These are phyloP conservation scores for Diloba caeruleocephala DNA, from an alignment of 2,888 invertebrate species.

Conservation along the genomic window DNA sequence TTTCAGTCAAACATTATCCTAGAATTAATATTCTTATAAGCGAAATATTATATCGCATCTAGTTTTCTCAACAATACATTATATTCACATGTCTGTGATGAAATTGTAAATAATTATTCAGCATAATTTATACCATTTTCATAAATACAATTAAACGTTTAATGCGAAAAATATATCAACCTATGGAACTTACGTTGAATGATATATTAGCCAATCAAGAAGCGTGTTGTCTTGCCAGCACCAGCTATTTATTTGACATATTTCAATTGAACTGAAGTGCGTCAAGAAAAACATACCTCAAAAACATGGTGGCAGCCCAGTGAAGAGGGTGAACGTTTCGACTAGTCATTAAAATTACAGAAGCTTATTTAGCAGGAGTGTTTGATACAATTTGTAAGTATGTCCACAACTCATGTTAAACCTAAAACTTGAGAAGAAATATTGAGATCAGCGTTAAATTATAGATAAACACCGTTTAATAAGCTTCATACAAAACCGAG, in stretches of 20 bases:
- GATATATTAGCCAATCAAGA: constrained; percentile 23
- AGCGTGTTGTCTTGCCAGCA: too few relatives aligned
- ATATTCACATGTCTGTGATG: too few relatives aligned
- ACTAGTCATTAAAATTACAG: constrained; percentile 80
- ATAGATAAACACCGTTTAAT: constrained; percentile 85
- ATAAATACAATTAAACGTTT: constrained; percentile 27
- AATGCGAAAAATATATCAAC: constrained; percentile 2
- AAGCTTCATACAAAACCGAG: constrained; percentile 84
- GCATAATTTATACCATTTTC: neutral
- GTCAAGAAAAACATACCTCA: constrained; percentile 51
- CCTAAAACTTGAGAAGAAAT: constrained; percentile 19
- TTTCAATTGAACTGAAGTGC: constrained; percentile 10
- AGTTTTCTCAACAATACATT: too few relatives aligned
- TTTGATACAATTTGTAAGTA: constrained; percentile 88
- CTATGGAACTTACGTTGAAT: constrained; percentile 8
- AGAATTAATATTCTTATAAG: too few relatives aligned
- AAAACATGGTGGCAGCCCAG: constrained; percentile 88
- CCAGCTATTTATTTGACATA: constrained; percentile 41
- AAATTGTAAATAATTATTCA: too few relatives aligned
- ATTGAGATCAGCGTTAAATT: constrained; percentile 50
- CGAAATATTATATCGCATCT: too few relatives aligned
- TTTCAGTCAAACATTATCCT: too few relatives aligned
- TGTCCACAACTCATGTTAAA: constrained; percentile 9
- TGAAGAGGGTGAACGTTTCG: constrained; percentile 80
- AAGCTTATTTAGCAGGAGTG: constrained; percentile 87